Conservation (phyloP, 2,113 vertebrate genomes). For the Dipodomys ordii region DNA sequence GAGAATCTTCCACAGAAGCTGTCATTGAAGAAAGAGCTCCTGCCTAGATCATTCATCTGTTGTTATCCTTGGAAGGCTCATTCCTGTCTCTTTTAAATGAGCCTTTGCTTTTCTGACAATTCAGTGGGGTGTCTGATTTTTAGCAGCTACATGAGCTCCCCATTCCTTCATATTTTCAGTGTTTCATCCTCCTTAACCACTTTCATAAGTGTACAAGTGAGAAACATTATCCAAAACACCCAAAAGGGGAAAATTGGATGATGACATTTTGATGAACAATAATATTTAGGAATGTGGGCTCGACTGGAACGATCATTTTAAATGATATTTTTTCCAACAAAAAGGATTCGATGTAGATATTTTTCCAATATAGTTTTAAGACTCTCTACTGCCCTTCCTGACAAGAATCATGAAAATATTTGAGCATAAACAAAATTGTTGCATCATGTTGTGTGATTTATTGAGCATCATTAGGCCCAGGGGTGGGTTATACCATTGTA, state of each 20-base stretch:
- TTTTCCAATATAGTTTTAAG: neutral
- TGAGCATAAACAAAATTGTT: neutral
- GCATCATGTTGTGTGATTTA: neutral
- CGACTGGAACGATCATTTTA: neutral
- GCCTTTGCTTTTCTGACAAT: constrained; percentile 6
- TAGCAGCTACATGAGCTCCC: neutral
- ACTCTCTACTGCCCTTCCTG: constrained; percentile 19
- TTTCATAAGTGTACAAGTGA: neutral
- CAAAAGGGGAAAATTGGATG: neutral
- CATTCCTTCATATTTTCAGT: neutral
- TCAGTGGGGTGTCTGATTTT: neutral
- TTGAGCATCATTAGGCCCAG: neutral
- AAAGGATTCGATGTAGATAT: neutral
- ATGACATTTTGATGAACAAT: constrained; percentile 30
- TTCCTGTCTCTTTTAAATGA: neutral
- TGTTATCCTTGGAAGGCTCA: neutral
- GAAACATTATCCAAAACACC: neutral
- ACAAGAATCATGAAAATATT: constrained; percentile 51
- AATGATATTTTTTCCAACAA: neutral
- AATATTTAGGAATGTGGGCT: neutral
- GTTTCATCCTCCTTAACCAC: neutral
- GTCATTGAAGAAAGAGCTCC: constrained; percentile 27
- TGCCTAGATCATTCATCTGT: neutral
- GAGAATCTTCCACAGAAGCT: constrained; percentile 22
- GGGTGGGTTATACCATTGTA: neutral